A percentile compares a stretch with the other conserved stretches of the same genome.
Conservation (phyloP, 2,888 invertebrate species). For the Tipula unca region DNA sequence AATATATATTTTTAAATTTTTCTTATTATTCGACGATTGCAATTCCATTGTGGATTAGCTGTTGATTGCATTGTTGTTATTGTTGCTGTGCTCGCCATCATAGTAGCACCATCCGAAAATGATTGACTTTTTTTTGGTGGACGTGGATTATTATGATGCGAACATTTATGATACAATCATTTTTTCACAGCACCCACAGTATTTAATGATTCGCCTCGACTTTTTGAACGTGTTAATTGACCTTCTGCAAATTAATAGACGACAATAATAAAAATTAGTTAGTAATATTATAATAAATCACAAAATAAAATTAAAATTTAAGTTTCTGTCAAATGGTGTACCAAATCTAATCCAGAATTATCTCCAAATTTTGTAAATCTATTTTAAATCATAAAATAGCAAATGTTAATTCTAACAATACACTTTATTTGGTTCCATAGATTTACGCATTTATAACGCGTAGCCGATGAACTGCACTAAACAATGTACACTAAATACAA, state of each 20-base stretch:
- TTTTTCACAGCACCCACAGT: slow-evolving; percentile 51
- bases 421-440: no score
- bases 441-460: no score
- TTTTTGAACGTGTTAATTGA: slow-evolving; percentile 66
- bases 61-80: neutral
- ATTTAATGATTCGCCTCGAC: slow-evolving; percentile 74
- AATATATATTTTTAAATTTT: neutral
- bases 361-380: no score
- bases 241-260: slow-evolving; percentile 49
- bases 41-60: neutral
- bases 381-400: no score
- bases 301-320: no score
- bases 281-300: neutral
- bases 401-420: no score
- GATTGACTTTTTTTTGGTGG: neutral
- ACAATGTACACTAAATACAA: no score
- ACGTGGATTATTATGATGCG: slow-evolving; percentile 34
- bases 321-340: no score
- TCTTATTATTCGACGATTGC: neutral
- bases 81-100: neutral
- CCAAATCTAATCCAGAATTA: no score
- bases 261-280: neutral
- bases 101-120: neutral
- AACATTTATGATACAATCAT: slow-evolving; percentile 44
- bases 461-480: no score